Base-by-base conservation (phyloP, 2,797 vertebrate genomes). In the Psittacula derbiana region DNA sequence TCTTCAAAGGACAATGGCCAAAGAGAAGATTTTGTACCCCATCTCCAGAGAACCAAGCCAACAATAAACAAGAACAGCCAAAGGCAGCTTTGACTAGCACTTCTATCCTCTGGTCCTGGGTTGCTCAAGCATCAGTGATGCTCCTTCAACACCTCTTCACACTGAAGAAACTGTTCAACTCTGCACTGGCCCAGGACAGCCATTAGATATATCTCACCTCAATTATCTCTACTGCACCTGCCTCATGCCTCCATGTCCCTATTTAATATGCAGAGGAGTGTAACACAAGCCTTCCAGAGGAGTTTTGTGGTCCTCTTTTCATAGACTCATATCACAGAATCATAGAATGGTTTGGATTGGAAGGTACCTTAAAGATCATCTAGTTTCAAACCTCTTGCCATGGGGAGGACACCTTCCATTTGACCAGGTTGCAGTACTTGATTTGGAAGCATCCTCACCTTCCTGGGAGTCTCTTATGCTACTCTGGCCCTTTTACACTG, bases 261-360 rank as follows among this genome's bases (percentile, higher is more conserved):
- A 4, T 66, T 49, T 25, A 58, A 33, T 4, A 12, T 2, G 5
- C 17, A 5, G 4, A 5, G 33, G 12, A 62, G 16, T 1, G 3
- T 0, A 46, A 30, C 28, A 44, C 9, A 41, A 66, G 5, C 21
- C 18, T 58, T 55, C 52, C n/a, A 36, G 10, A 69, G 16, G 44
- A 70, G 21, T 2, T 89, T n/a, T 23, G 21, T 8, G 13, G 33
- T 5, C 40, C 43, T 4, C 2, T 87, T 57, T 31, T 36, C n/a
- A 58, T 36, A 24, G 55, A 36, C 23, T 58, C 55, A 24, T 57
- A 57, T 57, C n/a, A 57, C 55, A 57, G n/a, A 24, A 57, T 33
- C 14, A 24, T 24, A 36, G 7, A 58, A 36, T 58, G 21, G 16
- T 36, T 58, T 58, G 55, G n/a, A 58, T 25, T 16, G 23, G 55